phyloP scores from a whole-genome alignment of 2,888 invertebrate species.

The Pogonocherus hispidulus region DNA sequence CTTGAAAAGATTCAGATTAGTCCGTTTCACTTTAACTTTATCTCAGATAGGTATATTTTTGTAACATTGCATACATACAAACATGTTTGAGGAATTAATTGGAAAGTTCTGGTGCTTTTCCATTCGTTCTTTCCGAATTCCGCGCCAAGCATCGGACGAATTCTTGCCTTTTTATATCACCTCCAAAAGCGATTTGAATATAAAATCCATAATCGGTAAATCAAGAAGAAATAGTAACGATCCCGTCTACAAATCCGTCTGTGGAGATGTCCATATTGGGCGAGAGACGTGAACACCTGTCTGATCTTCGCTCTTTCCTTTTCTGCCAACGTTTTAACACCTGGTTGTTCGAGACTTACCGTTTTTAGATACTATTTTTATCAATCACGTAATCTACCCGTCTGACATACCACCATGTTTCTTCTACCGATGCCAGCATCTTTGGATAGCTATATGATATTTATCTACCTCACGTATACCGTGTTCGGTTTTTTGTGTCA shows the following conservation, averaged over 20 bases:
- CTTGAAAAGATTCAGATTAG: too few species aligned
- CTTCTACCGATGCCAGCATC: constrained; percentile 26
- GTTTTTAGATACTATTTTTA: constrained; percentile 35
- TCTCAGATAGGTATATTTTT: too few species aligned
- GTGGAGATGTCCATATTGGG: constrained; percentile 35
- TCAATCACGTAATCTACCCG: constrained; percentile 33
- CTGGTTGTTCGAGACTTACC: constrained; percentile 31
- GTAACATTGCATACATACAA: too few species aligned
- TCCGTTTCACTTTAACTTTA: too few species aligned
- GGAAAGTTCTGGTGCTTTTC: too few species aligned
- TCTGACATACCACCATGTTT: constrained; percentile 13
- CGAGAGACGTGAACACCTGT: constrained; percentile 37
- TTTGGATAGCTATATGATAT: constrained; percentile 18
- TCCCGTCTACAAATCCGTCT: constrained; percentile 39
- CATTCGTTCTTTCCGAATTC: too few species aligned
- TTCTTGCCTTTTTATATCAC: constrained; percentile 42
- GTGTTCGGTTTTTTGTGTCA: not conserved
- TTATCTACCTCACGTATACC: constrained; percentile 12
- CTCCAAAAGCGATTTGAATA: constrained; percentile 45
- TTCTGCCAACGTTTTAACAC: constrained; percentile 35
- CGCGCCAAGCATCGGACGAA: too few species aligned
- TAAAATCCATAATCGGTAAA: constrained; percentile 42
- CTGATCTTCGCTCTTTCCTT: constrained; percentile 29
- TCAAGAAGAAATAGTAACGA: constrained; percentile 47
- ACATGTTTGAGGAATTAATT: too few species aligned